Evolutionary conservation across 2,113 vertebrate species (phyloP), one percentile per base, ranked within the genome.

Genomic region (Edolisoma coerulescens): DNA sequence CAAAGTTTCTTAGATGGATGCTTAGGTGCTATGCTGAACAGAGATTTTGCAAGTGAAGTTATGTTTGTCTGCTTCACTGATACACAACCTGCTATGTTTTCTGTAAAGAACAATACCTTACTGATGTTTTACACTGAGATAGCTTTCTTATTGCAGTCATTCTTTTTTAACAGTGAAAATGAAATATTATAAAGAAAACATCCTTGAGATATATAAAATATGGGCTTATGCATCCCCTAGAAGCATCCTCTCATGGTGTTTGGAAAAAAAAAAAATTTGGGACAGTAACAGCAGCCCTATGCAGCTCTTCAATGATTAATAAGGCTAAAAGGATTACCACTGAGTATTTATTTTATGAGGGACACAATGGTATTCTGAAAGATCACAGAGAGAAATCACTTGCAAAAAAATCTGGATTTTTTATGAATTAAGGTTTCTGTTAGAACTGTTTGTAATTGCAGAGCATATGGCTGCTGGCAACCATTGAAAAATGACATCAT

Each of bases 401-500:
- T 67, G 32, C 15, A 77, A 85, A 94, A 93, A 87, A 42, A 61
- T 11, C 30, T 86, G 56, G 19, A 39, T 59, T 81, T 87, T 95
- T 95, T 77, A 92, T 6, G 1, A 86, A 89, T 44, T 39, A 93
- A 74, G 39, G 10, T 85, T 96, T 95, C 35, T 3, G 1, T 67
- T 96, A 93, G 65, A n/a, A 68, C 8, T 91, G 21, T 92, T 92
- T 94, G 71, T 74, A 77, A 93, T 87, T 96, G 88, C 50, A 81
- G 81, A 96, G 33, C 45, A 79, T 84, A 89, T 73, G 85, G 56
- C 68, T 96, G 53, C 33, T 93, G 87, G 88, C 60, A 96, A 64
- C 67, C 71, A 75, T 33, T 84, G 93, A 85, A 94, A 97, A 95
- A 95, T 94, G 68, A 86, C 96, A 92, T 95, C 64, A 95, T 95